phyloP scores from a whole-genome alignment of 2,888 invertebrate species.

The Schizotus pectinicornis region DNA sequence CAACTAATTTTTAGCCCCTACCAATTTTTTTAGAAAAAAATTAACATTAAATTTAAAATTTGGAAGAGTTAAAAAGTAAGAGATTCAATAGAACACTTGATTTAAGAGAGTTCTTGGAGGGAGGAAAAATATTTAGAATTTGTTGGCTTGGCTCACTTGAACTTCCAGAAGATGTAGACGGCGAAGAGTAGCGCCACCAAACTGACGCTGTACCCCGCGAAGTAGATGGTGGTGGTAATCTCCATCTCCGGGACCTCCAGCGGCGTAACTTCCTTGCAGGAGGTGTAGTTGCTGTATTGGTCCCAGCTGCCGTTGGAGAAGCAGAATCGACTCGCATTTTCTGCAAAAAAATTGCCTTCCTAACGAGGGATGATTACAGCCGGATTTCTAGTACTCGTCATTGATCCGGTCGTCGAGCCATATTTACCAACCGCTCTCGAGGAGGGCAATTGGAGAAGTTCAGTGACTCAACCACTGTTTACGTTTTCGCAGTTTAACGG shows the following conservation, averaged over 20 bases:
- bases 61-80: too few relatives aligned
- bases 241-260: conserved; percentile 57
- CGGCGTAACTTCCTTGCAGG: conserved; percentile 63
- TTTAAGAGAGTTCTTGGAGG: too few relatives aligned
- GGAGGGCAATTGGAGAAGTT: too few relatives aligned
- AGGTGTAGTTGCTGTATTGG: conserved; percentile 72
- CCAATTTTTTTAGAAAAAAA: too few relatives aligned
- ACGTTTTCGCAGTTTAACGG: too few relatives aligned
- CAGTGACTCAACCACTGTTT: too few relatives aligned
- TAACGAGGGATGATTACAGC: neutral
- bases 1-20: too few relatives aligned
- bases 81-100: too few relatives aligned
- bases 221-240: conserved; percentile 78
- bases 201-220: conserved; percentile 83
- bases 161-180: conserved; percentile 83
- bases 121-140: neutral
- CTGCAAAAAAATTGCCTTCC: conserved; percentile 60
- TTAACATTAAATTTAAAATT: too few relatives aligned
- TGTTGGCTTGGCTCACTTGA: conserved; percentile 89
- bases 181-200: conserved; percentile 79
- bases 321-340: conserved; percentile 83
- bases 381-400: too few relatives aligned
- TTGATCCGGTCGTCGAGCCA: too few relatives aligned
- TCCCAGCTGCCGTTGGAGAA: conserved; percentile 79
- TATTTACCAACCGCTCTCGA: too few relatives aligned